Percentiles rank a stretch among this genome's conserved stretches.
Conservation (phyloP, 2,888 invertebrate species). For the Diachrysia chrysitis region DNA sequence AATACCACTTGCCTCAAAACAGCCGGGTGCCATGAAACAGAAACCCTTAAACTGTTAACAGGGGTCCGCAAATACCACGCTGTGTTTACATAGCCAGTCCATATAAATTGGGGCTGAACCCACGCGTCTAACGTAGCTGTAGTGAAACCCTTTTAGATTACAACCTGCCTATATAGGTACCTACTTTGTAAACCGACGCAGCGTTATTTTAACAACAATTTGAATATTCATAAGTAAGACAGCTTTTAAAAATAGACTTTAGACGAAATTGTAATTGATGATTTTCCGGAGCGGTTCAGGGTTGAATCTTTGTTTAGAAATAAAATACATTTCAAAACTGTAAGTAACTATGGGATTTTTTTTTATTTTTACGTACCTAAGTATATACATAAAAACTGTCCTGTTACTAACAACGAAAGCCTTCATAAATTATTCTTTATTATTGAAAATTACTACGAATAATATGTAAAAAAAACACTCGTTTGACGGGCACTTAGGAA, state of each 20-base stretch:
- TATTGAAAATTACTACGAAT: background rate
- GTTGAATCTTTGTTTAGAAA: background rate
- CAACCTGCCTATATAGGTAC: conserved; percentile 16
- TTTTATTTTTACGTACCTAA: no score
- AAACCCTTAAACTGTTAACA: background rate
- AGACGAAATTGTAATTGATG: conserved; percentile 4
- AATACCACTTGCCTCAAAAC: background rate
- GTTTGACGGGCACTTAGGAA: no score
- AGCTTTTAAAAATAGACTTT: conserved; percentile 1
- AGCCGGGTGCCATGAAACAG: background rate
- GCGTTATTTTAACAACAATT: conserved; percentile 19
- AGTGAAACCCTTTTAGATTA: conserved; percentile 41
- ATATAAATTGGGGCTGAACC: conserved; percentile 20
- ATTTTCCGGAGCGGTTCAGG: conserved; percentile 1
- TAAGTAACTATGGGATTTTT: no score
- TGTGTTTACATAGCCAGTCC: conserved; percentile 29
- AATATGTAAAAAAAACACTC: no score
- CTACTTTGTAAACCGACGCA: conserved; percentile 7
- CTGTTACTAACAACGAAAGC: background rate
- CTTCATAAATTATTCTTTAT: background rate
- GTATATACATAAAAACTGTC: no score
- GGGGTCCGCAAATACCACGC: conserved; percentile 5
- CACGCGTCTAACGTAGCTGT: conserved; percentile 15
- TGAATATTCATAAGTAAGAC: conserved; percentile 1
- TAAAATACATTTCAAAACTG: background rate